phyloP scores from a whole-genome alignment of 2,113 vertebrate genomes.

The Eurypyga helias region DNA sequence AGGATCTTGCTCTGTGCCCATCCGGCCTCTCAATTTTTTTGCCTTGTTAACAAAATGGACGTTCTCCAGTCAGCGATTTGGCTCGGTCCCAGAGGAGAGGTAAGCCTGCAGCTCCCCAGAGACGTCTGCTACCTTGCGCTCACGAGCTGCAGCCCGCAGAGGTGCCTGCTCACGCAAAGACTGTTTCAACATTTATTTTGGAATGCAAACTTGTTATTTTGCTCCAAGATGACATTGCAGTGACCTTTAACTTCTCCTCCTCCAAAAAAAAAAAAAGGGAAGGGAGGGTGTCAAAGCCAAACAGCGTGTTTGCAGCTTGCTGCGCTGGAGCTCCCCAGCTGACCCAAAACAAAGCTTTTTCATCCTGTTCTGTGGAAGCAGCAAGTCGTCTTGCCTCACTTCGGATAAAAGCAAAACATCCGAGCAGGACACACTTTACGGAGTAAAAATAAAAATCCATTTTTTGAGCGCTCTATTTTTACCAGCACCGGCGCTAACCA shows the following conservation, averaged over 20 bases:
- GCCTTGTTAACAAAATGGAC: background rate
- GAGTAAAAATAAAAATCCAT: conserved; percentile 63
- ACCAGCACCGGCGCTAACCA: background rate
- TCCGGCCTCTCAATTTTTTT: background rate
- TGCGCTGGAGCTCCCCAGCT: background rate
- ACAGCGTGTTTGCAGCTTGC: background rate
- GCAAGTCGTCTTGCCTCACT: background rate
- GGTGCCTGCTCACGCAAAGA: background rate
- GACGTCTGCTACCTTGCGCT: rapidly evolving
- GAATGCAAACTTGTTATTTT: conserved; percentile 5
- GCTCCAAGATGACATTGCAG: background rate
- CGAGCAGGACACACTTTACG: background rate
- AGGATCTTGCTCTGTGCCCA: rapidly evolving
- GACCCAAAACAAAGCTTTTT: conserved; percentile 23
- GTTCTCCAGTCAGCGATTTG: background rate
- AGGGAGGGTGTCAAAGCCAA: background rate
- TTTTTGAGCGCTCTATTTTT: conserved; percentile 61
- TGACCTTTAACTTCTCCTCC: background rate
- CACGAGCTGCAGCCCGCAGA: background rate
- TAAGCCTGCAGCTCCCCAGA: background rate
- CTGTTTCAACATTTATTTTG: background rate
- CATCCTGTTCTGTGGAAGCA: background rate
- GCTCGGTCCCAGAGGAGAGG: background rate
- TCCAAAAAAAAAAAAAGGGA: background rate
- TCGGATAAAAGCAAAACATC: background rate